Percentiles rank a stretch among this genome's conserved stretches.
Evolutionary conservation across 2,797 vertebrate genomes (phyloP).

Genomic region (Clamator glandarius): DNA sequence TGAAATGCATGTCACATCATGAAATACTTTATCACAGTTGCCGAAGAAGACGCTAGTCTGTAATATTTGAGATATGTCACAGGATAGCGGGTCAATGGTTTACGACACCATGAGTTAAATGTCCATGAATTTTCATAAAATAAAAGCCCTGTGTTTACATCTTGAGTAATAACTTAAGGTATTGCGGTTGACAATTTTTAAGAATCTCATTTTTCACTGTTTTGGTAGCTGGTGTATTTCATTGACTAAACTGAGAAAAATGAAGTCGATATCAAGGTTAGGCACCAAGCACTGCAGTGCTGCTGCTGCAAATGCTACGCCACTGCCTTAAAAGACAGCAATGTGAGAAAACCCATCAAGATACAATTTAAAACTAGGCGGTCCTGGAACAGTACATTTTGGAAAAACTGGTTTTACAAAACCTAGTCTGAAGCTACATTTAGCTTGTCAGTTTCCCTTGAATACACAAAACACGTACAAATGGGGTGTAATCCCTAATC

Average conservation of each 20-base stretch:
- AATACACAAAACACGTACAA: background rate
- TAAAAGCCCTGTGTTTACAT: conserved; percentile 23
- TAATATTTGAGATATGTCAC: background rate
- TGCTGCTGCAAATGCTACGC: background rate
- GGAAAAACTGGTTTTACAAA: background rate
- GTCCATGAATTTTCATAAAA: conserved; percentile 40
- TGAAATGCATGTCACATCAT: background rate
- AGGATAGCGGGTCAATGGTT: background rate
- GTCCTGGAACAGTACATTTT: background rate
- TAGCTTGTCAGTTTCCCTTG: background rate
- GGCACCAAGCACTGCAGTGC: background rate
- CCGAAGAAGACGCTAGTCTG: background rate
- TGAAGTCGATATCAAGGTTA: background rate
- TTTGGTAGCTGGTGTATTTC: conserved; percentile 33
- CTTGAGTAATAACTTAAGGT: conserved; percentile 61
- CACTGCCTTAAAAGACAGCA: background rate
- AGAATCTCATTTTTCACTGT: conserved; percentile 59
- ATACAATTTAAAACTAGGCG: background rate
- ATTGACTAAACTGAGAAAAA: conserved; percentile 15
- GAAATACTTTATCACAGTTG: background rate
- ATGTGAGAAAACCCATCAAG: background rate
- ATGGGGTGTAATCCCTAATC: background rate
- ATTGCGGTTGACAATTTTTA: conserved; percentile 63
- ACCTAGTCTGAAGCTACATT: background rate
- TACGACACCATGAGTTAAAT: background rate